Conservation (phyloP, 2,797 vertebrate genomes). For the Fratercula arctica region DNA sequence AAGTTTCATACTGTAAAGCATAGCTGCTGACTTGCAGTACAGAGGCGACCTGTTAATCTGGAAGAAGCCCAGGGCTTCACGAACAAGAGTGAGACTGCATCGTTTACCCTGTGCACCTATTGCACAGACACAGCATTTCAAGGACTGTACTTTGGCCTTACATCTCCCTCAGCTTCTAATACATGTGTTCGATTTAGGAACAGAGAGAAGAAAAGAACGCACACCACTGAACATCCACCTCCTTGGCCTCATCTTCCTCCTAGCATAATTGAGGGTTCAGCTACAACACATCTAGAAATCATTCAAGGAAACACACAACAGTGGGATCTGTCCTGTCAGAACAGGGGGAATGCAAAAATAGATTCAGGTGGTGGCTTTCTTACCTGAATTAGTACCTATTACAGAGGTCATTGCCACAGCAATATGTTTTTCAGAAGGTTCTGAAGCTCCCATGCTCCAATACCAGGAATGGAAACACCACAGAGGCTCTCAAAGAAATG, state of each 20-base stretch:
- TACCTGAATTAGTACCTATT: not conserved
- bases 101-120: not conserved
- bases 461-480: not conserved
- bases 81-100: not conserved
- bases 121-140: not conserved
- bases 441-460: not conserved
- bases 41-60: not conserved
- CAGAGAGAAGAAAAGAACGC: not conserved
- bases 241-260: not conserved
- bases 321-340: not conserved
- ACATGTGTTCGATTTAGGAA: not conserved
- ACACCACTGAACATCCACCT: rapidly evolving
- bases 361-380: not conserved
- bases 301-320: not conserved
- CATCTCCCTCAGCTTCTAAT: not conserved
- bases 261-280: not conserved
- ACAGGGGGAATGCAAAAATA: not conserved
- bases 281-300: not conserved
- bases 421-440: not conserved
- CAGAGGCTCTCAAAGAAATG: not conserved
- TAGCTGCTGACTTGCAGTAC: not conserved
- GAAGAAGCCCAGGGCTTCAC: not conserved
- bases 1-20: not conserved
- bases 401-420: not conserved
- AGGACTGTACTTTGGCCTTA: not conserved